A percentile compares a stretch with the other conserved stretches of the same genome.
Evolutionary conservation across 1,140 invertebrate species (phyloP).

Genomic region (Pseudobourletiella spinata): DNA sequence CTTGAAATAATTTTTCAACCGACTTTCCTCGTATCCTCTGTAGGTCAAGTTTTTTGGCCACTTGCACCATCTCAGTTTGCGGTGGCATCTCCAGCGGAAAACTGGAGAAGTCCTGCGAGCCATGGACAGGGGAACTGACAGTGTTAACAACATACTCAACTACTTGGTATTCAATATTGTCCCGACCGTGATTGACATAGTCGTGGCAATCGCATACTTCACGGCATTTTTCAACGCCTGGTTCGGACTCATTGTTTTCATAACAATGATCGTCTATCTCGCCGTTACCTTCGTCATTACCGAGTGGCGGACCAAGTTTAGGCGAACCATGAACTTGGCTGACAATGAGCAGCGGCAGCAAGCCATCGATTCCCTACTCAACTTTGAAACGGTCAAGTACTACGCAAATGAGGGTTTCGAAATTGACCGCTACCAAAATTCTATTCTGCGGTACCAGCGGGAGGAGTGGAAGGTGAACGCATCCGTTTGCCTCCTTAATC

Average conservation of each 20-base stretch:
- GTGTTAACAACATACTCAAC: conserved; percentile 50
- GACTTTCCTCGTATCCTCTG: conserved; percentile 2
- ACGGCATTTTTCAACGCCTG: conserved; percentile 50
- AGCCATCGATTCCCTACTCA: conserved; percentile 54
- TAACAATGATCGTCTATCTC: conserved; percentile 53
- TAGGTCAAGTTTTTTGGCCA: conserved; percentile 46
- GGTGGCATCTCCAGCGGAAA: conserved; percentile 53
- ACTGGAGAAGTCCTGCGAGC: conserved; percentile 54
- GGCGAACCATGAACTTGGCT: conserved; percentile 50
- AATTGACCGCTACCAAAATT: conserved; percentile 45
- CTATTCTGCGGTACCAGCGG: conserved; percentile 45
- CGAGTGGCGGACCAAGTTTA: conserved; percentile 40
- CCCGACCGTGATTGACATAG: conserved; percentile 54
- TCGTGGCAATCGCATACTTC: conserved; percentile 55
- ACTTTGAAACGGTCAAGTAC: conserved; percentile 60
- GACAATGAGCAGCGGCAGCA: conserved; percentile 50
- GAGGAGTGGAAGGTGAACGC: conserved; percentile 49
- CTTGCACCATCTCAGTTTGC: conserved; percentile 45
- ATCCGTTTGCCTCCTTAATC: conserved; percentile 48
- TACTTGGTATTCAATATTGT: conserved; percentile 45
- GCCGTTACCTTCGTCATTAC: conserved; percentile 34
- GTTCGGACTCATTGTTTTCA: conserved; percentile 54
- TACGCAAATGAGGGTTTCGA: conserved; percentile 53
- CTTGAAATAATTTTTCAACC: not conserved
- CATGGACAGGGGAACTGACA: conserved; percentile 53